Evolutionary conservation across 2,797 vertebrate genomes (phyloP).

Genomic region (Rhabdophis nuchalis): DNA sequence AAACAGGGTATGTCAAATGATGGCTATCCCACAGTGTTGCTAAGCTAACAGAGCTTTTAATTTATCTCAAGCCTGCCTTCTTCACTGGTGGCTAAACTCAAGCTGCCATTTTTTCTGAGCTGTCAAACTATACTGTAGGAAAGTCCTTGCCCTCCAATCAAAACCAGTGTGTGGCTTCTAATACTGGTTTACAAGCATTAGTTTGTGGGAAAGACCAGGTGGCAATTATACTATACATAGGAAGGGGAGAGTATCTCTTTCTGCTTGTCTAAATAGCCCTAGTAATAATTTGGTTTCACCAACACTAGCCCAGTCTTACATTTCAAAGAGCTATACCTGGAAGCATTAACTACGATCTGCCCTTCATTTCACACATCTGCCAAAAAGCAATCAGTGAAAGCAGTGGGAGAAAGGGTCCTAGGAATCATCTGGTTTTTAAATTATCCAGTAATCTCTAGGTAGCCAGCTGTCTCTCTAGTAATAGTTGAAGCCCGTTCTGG

Average conservation of each 20-base stretch:
- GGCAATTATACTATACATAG: background rate
- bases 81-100: background rate
- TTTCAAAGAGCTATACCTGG: accelerated
- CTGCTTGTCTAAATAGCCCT: background rate
- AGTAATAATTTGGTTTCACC: background rate
- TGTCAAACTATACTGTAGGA: background rate
- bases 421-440: background rate
- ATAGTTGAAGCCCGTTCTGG: constrained; percentile 57
- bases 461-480: constrained; percentile 54
- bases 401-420: background rate
- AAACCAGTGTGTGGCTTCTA: background rate
- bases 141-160: background rate
- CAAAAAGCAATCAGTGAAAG: accelerated
- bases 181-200: background rate
- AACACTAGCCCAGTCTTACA: background rate
- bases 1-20: background rate
- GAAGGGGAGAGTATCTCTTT: background rate
- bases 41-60: background rate
- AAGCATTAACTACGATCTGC: background rate
- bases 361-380: background rate
- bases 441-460: constrained; percentile 64
- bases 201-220: background rate
- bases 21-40: background rate
- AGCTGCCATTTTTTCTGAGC: background rate
- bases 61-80: background rate